Evolutionary conservation across 2,113 vertebrate species (phyloP).

Genomic region (Calyptommatus sinebrachiatus): DNA sequence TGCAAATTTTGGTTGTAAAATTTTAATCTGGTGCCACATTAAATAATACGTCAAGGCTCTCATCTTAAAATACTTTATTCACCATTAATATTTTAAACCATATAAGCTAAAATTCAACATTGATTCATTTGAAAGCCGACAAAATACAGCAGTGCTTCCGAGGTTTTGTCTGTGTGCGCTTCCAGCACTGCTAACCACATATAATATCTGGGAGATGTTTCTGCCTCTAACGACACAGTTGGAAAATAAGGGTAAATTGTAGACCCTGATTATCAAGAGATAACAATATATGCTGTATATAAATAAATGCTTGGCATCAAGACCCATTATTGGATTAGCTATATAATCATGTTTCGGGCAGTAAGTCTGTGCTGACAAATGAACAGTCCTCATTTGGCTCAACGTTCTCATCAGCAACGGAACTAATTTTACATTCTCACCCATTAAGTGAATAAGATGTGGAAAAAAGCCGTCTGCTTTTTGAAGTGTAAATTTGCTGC

Average conservation of each 20-base stretch:
- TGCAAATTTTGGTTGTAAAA: slow-evolving; percentile 52
- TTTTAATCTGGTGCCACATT: slow-evolving; percentile 53
- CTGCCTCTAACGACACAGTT: slow-evolving; percentile 74
- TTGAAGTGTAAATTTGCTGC: slow-evolving; percentile 87
- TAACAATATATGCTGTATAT: slow-evolving; percentile 81
- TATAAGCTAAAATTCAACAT: slow-evolving; percentile 45
- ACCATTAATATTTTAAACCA: slow-evolving; percentile 59
- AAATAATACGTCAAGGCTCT: slow-evolving; percentile 38
- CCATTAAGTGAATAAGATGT: slow-evolving; percentile 87
- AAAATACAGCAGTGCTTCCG: slow-evolving; percentile 58
- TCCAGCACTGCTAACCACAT: slow-evolving; percentile 72
- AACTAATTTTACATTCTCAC: slow-evolving; percentile 87
- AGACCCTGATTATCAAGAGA: slow-evolving; percentile 82
- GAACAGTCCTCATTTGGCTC: slow-evolving; percentile 87
- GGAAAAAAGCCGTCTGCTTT: slow-evolving; percentile 83
- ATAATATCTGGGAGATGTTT: slow-evolving; percentile 74
- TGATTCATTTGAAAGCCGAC: slow-evolving; percentile 36
- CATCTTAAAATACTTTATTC: slow-evolving; percentile 53
- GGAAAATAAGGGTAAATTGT: slow-evolving; percentile 78
- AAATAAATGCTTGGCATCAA: slow-evolving; percentile 83
- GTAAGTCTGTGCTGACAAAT: slow-evolving; percentile 85
- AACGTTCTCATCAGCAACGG: slow-evolving; percentile 85
- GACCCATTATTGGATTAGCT: slow-evolving; percentile 85
- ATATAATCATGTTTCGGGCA: slow-evolving; percentile 84
- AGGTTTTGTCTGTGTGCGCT: slow-evolving; percentile 59